phyloP scores from a whole-genome alignment of 2,888 invertebrate genomes.

The Hypena proboscidalis region DNA sequence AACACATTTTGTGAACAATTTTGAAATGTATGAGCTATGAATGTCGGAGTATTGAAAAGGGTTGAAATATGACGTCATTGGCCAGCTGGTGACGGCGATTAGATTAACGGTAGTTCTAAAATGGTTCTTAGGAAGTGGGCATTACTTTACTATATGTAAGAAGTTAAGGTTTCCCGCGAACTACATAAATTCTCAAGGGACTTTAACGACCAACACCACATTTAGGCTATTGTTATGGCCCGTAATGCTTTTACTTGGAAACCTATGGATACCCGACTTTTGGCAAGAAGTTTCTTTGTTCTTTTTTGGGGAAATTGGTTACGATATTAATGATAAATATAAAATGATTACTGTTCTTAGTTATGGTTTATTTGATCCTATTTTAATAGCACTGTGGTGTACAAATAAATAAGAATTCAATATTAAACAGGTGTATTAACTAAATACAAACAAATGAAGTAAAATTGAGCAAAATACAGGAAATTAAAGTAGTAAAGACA shows the following conservation, averaged over 20 bases:
- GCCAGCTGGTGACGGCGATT: conserved; percentile 28
- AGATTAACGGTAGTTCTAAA: conserved; percentile 27
- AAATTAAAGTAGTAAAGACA: too few species aligned
- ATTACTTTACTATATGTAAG: conserved; percentile 11
- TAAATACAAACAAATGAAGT: too few species aligned
- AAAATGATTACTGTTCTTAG: too few species aligned
- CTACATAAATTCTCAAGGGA: conserved; percentile 14
- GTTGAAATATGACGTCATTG: conserved; percentile 19
- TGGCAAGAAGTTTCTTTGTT: background rate
- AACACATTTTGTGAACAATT: too few species aligned
- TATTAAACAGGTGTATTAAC: too few species aligned
- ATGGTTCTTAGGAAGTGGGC: conserved; percentile 16
- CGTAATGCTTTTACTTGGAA: conserved; percentile 17
- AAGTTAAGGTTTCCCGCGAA: conserved; percentile 20
- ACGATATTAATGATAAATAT: too few species aligned
- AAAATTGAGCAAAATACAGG: too few species aligned
- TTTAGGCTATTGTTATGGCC: conserved; percentile 15
- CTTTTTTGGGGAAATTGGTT: background rate
- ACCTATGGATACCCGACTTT: background rate
- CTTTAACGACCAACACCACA: conserved; percentile 8
- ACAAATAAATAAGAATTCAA: too few species aligned
- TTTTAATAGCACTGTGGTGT: too few species aligned
- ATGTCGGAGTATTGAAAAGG: conserved; percentile 4
- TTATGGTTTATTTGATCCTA: too few species aligned
- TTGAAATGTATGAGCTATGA: too few species aligned